Conservation (phyloP, 2,888 invertebrate genomes). For the Meiosimyza platycephala region DNA sequence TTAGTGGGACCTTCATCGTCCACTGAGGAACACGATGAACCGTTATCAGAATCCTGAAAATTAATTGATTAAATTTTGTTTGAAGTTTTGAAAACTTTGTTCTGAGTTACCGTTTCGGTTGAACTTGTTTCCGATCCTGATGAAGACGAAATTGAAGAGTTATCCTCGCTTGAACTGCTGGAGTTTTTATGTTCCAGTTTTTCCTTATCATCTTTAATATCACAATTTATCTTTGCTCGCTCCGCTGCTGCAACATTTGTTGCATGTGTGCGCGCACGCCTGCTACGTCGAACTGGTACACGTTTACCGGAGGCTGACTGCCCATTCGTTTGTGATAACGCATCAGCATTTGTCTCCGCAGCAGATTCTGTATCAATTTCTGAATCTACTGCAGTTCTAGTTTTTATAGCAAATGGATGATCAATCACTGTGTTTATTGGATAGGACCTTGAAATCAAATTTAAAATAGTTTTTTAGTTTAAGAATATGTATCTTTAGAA, state of each 20-base stretch:
- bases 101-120: constrained; percentile 50
- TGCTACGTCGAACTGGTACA: constrained; percentile 35
- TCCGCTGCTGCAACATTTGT: constrained; percentile 10
- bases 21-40: constrained; percentile 38
- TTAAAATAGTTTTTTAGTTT: neutral
- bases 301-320: constrained; percentile 36
- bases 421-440: constrained; percentile 89
- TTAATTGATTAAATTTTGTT: neutral
- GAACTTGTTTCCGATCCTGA: constrained; percentile 44
- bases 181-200: constrained; percentile 10
- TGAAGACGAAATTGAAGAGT: constrained; percentile 43
- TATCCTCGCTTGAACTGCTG: constrained; percentile 31
- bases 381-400: neutral
- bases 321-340: neutral
- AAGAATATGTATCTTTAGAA: neutral
- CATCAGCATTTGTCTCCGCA: constrained; percentile 35
- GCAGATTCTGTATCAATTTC: constrained; percentile 43
- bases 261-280: constrained; percentile 31
- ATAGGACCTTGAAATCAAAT: constrained; percentile 74
- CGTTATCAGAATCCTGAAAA: constrained; percentile 41
- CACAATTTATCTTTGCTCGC: constrained; percentile 40
- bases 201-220: constrained; percentile 15
- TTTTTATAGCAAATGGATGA: constrained; percentile 46
- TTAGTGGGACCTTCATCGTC: constrained; percentile 52
- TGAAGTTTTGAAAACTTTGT: constrained; percentile 8